These are phyloP conservation scores for Actinemys pallida DNA, from an alignment of 2,113 vertebrate species.

Conservation along the genomic window DNA sequence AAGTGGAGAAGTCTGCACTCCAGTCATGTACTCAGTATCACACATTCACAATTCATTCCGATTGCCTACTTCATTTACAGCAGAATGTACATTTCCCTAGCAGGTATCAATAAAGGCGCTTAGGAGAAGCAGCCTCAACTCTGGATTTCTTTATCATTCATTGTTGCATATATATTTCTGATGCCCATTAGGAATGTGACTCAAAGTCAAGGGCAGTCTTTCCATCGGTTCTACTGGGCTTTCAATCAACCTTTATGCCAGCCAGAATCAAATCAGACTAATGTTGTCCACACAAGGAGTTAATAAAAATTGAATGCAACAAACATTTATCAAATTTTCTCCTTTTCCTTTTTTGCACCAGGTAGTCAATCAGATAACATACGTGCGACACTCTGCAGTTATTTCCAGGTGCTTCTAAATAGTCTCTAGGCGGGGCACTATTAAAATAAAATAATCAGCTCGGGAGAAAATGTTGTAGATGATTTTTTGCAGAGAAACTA, in stretches of 20 bases:
- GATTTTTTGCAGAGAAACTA: rapidly evolving
- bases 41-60: not conserved
- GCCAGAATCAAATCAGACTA: rapidly evolving
- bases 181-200: not conserved
- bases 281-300: not conserved
- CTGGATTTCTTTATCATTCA: not conserved
- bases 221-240: rapidly evolving
- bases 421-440: not conserved
- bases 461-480: rapidly evolving
- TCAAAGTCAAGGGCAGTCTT: not conserved
- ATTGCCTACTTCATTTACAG: no score
- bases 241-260: not conserved
- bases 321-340: not conserved
- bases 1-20: not conserved
- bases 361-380: not conserved
- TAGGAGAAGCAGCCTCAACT: not conserved
- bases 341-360: not conserved
- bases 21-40: not conserved
- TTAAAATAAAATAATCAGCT: not conserved
- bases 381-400: not conserved
- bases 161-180: not conserved
- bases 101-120: not conserved
- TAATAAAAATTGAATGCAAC: not conserved
- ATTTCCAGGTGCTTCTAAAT: not conserved
- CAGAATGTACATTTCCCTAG: not conserved